These are phyloP conservation scores for Idaea biselata DNA, from an alignment of 2,888 invertebrate genomes.

Conservation along the genomic window DNA sequence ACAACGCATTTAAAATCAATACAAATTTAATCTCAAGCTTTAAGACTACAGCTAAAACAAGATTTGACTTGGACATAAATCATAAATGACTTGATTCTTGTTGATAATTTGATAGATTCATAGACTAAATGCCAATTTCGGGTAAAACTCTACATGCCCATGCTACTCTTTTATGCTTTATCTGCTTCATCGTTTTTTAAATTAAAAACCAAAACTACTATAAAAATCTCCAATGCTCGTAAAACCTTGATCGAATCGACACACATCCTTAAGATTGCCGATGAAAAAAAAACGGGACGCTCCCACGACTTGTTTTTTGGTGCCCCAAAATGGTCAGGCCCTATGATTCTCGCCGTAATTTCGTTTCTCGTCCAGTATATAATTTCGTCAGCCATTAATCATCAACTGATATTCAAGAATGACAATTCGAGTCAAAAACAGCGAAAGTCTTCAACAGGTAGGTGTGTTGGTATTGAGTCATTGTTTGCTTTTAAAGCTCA, in stretches of 20 bases:
- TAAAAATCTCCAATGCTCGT: slow-evolving; percentile 31
- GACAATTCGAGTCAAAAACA: slow-evolving; percentile 51
- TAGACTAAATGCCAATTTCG: neutral
- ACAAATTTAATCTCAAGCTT: too few relatives aligned
- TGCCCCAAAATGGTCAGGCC: slow-evolving; percentile 45
- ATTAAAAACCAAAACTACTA: slow-evolving; percentile 22
- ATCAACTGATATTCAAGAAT: slow-evolving; percentile 56
- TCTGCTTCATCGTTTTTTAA: slow-evolving; percentile 10
- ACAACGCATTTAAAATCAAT: too few relatives aligned
- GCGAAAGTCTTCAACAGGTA: slow-evolving; percentile 46
- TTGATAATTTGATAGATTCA: too few relatives aligned
- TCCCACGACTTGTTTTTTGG: slow-evolving; percentile 66
- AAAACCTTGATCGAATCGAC: slow-evolving; percentile 49
- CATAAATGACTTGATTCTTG: too few relatives aligned
- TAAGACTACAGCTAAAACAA: too few relatives aligned
- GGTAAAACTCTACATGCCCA: neutral
- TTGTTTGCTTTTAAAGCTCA: slow-evolving; percentile 13
- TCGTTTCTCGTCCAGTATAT: slow-evolving; percentile 61
- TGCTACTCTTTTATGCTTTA: neutral
- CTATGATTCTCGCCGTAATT: slow-evolving; percentile 59
- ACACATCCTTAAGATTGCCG: slow-evolving; percentile 44
- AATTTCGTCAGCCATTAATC: slow-evolving; percentile 71
- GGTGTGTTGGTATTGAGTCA: slow-evolving; percentile 19
- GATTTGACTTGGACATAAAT: too few relatives aligned
- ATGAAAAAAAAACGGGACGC: slow-evolving; percentile 52